Evolutionary conservation across 2,797 vertebrate genomes (phyloP).

Genomic region (Benthosema pterotum): DNA sequence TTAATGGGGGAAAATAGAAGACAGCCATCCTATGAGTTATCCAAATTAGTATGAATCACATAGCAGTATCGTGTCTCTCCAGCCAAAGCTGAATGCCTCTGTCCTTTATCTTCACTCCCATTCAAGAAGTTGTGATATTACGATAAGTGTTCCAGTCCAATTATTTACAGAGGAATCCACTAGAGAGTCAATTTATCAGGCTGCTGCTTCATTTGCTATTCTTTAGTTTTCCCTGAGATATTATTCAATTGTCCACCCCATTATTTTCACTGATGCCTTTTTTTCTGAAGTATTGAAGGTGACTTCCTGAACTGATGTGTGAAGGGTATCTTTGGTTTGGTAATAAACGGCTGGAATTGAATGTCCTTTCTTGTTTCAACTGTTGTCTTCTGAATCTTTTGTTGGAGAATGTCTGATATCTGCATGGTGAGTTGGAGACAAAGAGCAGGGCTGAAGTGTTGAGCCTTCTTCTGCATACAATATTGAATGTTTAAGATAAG

Average conservation of each 20-base stretch:
- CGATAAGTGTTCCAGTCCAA: constrained; percentile 57
- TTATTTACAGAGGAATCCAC: constrained; percentile 56
- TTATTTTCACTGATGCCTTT: constrained; percentile 52
- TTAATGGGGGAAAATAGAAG: constrained; percentile 16
- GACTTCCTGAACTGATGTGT: constrained; percentile 67
- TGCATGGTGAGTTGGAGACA: constrained; percentile 17
- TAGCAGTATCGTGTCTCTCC: constrained; percentile 14
- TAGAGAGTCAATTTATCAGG: constrained; percentile 52
- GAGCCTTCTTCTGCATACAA: constrained; percentile 16
- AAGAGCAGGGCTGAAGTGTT: constrained; percentile 41
- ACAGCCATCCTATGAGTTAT: constrained; percentile 1
- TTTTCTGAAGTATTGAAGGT: constrained; percentile 70
- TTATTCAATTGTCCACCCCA: constrained; percentile 47
- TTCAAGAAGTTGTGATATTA: constrained; percentile 51
- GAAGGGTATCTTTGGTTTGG: constrained; percentile 65
- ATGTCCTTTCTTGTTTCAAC: constrained; percentile 68
- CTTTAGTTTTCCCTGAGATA: constrained; percentile 38
- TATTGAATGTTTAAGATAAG: constrained; percentile 32
- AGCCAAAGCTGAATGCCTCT: constrained; percentile 13
- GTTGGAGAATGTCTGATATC: constrained; percentile 37
- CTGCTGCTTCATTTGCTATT: constrained; percentile 54
- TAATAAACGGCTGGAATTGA: constrained; percentile 62
- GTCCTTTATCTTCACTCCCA: background rate
- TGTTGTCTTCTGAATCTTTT: constrained; percentile 56
- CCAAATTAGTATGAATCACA: constrained; percentile 21